Conservation (phyloP, 2,888 invertebrate genomes). For the Limnephilus lunatus region DNA sequence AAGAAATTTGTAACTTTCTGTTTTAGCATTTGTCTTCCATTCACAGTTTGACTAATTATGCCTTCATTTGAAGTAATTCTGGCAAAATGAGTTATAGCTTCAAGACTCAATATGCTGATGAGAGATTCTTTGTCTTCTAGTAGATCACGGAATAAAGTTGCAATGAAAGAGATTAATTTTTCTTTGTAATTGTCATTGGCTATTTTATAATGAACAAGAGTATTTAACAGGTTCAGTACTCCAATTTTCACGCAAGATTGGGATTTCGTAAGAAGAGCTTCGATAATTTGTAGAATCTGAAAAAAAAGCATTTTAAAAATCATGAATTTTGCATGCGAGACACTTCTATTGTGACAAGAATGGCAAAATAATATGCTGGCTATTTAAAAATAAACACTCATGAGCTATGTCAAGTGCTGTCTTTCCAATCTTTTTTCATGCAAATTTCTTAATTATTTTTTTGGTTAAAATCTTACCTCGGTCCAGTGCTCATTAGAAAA, state of each 20-base stretch:
- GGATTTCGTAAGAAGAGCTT: conserved; percentile 26
- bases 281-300: conserved; percentile 47
- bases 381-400: background rate
- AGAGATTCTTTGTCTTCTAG: conserved; percentile 39
- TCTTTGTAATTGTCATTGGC: conserved; percentile 19
- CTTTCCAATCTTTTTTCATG: background rate
- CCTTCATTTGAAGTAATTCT: conserved; percentile 33
- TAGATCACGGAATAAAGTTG: conserved; percentile 33
- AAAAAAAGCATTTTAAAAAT: background rate
- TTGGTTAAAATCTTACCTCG: conserved; percentile 30
- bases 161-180: conserved; percentile 17
- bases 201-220: conserved; percentile 18
- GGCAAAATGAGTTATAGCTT: conserved; percentile 49
- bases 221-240: conserved; percentile 33
- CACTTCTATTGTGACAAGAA: too few species aligned
- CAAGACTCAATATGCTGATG: conserved; percentile 29
- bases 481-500: conserved; percentile 50
- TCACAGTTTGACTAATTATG: conserved; percentile 43
- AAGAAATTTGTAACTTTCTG: conserved; percentile 39
- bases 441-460: background rate
- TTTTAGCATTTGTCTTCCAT: conserved; percentile 22
- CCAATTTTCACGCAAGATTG: conserved; percentile 45
- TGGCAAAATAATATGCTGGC: background rate
- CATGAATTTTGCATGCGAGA: background rate
- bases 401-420: too few species aligned